A percentile compares a stretch with the other conserved stretches of the same genome.
Conservation (phyloP, 2,888 invertebrate species). For the Adelognathus sp. region DNA sequence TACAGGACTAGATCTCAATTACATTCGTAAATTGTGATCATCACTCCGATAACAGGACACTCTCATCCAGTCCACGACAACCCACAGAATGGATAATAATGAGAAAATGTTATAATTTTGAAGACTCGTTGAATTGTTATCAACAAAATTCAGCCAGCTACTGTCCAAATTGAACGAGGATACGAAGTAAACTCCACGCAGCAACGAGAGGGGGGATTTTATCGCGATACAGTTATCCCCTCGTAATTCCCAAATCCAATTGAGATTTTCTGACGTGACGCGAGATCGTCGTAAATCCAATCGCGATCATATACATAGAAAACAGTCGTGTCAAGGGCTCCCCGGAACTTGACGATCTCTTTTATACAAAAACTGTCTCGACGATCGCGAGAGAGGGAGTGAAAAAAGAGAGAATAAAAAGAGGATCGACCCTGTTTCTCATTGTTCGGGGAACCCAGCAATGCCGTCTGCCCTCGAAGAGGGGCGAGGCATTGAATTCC, state of each 20-base stretch:
- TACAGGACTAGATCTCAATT: too few relatives aligned
- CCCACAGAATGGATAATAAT: too few relatives aligned
- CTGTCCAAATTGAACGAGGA: neutral
- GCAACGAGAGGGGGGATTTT: neutral
- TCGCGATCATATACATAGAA: slow-evolving; percentile 2
- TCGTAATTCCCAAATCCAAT: slow-evolving; percentile 30
- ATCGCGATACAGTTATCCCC: neutral
- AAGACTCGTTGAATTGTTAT: too few relatives aligned
- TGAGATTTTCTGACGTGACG: slow-evolving; percentile 22
- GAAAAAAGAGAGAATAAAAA: neutral
- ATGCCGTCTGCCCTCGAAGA: neutral
- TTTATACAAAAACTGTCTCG: neutral
- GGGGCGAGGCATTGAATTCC: slow-evolving; percentile 15
- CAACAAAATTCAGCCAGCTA: too few relatives aligned
- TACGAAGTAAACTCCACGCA: neutral
- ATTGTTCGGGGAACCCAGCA: slow-evolving; percentile 9
- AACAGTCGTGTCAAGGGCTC: neutral
- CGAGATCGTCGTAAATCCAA: slow-evolving; percentile 21
- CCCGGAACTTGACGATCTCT: slow-evolving; percentile 8
- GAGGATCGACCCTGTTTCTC: neutral
- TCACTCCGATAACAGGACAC: too few relatives aligned
- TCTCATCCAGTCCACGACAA: too few relatives aligned
- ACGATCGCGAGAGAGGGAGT: neutral
- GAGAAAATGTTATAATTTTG: too few relatives aligned
- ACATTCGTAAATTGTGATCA: too few relatives aligned